Base-by-base conservation (phyloP, 1,140 invertebrate species). In the Agrilus planipennis region DNA sequence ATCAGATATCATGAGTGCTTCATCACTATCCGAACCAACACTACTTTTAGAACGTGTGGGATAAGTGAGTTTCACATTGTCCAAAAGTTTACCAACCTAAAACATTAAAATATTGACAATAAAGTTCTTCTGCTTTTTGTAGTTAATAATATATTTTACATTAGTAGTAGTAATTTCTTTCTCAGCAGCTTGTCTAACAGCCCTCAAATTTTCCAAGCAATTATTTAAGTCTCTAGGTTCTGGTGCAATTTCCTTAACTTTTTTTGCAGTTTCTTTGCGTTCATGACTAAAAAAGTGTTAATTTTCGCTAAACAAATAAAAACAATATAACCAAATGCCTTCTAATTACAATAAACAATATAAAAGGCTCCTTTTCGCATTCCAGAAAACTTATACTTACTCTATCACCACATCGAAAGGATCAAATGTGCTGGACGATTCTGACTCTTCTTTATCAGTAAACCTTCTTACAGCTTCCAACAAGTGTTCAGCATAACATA, bases 401-500 rank as follows among this genome's bases (percentile, higher is more conserved):
- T 60, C 54, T 5, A 71, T 44, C 11, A 73, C n/a, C n/a, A n/a
- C n/a, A n/a, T n/a, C n/a, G n/a, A n/a, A n/a, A n/a, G n/a, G n/a
- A n/a, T n/a, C n/a, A n/a, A n/a, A 49, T 45, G 53, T 51, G 14
- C 46, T 37, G 27, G 74, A 62, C 1, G 73, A 69, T 15, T 73
- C 69, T 21, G 54, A 65, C 46, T 79, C 71, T 18, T 71, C 67
- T 39, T 70, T 71, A 18, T 77, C 67, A 2, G 79, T 69, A 58
- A 63, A 77, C 41, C 68, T 64, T 28, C 63, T 62, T 22, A 83
- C 69, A 9, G 76, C 74, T 44, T 70, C 64, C 39, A 71, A 71
- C 27, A 84, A 50, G 7, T 70, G 73, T 46, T 67, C 65, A 29
- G 77, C 66, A n/a, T 73, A 72, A 20, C 81, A 53, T 14, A 79